Base-by-base conservation (phyloP, 2,113 vertebrate genomes). In the Leptodactylus fuscus region DNA sequence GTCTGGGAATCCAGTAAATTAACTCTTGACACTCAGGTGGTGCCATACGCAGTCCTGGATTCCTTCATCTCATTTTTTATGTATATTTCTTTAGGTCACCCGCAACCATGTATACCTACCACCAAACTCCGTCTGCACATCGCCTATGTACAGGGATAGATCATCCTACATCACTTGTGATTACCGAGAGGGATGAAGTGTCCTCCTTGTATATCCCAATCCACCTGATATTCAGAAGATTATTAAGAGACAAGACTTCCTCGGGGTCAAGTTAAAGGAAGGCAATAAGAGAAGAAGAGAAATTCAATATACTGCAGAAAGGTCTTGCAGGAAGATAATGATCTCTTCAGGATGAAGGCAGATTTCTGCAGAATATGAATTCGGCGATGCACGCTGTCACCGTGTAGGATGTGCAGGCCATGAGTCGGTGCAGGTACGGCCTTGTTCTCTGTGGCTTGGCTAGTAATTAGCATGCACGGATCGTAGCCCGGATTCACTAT, bases 251-350 rank as follows among this genome's bases (percentile, higher is more conserved):
- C 53, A n/a, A 41, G 13, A 20, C 34, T 46, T 75, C 49, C 70
- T 55, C 4, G 49, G 58, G 81, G 81, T 83, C 81, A 83, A 75
- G 53, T 27, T 74, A 83, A 29, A 41, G 81, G 8, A 71, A 73
- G 49, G 69, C 70, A 83, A 76, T 62, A 76, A 75, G n/a, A 74
- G 69, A 75, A 76, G 48, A 16, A 74, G 69, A 83, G 70, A 62
- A 60, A 83, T 75, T 70, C 53, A 60, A 83, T 83, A 58, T 76
- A 83, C 13, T 41, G 69, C 9, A 13, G 49, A 58, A 83, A 83
- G 81, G 81, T 83, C 51, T 82, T 29, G 1, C 38, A 62, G 44
- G 29, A 10, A 77, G 82, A 85, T 85, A 85, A 79, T 85, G 48
- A 85, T 85, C 84, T 81, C 24, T 71, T 5, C 46, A 58, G 77